phyloP scores from a whole-genome alignment of 2,888 invertebrate genomes.

The Hypomecis punctinalis region DNA sequence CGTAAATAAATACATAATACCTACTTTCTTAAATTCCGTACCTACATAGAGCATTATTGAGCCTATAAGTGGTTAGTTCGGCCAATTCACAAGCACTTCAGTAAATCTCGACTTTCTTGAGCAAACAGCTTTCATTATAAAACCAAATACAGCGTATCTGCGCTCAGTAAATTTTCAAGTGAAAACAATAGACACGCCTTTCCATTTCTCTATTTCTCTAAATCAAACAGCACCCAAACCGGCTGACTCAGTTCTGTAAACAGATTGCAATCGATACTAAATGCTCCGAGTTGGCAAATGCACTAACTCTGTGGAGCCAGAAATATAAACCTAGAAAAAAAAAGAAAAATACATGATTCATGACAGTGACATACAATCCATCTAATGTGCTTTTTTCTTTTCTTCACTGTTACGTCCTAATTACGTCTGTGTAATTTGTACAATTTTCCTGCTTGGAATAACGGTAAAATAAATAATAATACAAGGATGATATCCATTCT shows the following conservation, averaged over 20 bases:
- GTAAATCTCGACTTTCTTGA: constrained; percentile 50
- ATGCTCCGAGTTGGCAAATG: not conserved
- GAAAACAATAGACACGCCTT: constrained; percentile 74
- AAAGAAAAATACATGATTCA: not conserved
- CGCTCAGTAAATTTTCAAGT: constrained; percentile 66
- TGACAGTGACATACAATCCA: no score
- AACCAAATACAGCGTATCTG: constrained; percentile 70
- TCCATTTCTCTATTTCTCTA: constrained; percentile 75
- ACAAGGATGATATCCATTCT: no score
- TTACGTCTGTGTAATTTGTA: no score
- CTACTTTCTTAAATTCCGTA: constrained; percentile 12
- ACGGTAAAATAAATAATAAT: no score
- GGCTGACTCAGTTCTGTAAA: constrained; percentile 7
- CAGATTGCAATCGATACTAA: constrained; percentile 12
- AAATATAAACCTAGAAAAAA: not conserved
- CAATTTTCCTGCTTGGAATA: no score
- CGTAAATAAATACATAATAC: not conserved
- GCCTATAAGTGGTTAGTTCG: constrained; percentile 8
- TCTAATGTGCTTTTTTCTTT: no score
- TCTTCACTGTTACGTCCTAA: no score
- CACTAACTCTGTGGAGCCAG: not conserved
- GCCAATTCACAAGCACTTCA: constrained; percentile 14
- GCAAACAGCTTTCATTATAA: constrained; percentile 66
- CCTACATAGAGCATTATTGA: constrained; percentile 1
- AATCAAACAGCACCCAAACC: constrained; percentile 54